Conservation (phyloP, 2,113 vertebrate species). For the Oreochromis tanganicae region DNA sequence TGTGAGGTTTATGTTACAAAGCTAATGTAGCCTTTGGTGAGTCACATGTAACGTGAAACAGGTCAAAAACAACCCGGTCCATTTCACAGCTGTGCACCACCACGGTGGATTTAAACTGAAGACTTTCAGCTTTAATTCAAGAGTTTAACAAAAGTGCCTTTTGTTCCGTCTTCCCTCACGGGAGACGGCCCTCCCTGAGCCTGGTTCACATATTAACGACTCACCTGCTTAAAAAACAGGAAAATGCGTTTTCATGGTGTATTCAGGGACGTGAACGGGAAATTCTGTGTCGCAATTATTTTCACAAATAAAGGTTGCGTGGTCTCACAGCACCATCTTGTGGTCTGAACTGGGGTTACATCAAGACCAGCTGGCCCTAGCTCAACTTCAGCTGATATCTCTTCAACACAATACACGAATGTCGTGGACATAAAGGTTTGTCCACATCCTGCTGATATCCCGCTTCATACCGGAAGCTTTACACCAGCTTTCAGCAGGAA, state of each 20-base stretch:
- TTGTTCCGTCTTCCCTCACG: too few species aligned
- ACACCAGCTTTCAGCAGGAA: background rate
- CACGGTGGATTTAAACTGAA: too few species aligned
- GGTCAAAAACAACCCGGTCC: background rate
- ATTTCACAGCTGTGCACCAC: too few species aligned
- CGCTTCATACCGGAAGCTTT: accelerated
- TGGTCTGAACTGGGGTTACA: background rate
- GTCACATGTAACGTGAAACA: background rate
- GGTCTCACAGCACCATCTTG: background rate
- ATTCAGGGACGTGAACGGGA: background rate
- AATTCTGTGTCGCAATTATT: background rate
- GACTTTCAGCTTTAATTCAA: too few species aligned
- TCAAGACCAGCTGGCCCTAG: background rate
- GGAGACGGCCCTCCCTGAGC: too few species aligned
- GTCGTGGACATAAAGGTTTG: background rate
- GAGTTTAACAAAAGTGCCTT: too few species aligned
- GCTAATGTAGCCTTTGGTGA: background rate
- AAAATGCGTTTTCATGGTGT: background rate
- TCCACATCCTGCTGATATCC: background rate
- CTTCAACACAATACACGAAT: background rate
- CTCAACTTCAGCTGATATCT: background rate
- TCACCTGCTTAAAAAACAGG: background rate
- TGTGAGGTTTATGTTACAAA: background rate
- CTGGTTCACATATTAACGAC: background rate
- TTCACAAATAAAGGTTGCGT: background rate